These are phyloP conservation scores for Diabrotica undecimpunctata DNA, from an alignment of 1,140 invertebrate genomes.

Conservation along the genomic window DNA sequence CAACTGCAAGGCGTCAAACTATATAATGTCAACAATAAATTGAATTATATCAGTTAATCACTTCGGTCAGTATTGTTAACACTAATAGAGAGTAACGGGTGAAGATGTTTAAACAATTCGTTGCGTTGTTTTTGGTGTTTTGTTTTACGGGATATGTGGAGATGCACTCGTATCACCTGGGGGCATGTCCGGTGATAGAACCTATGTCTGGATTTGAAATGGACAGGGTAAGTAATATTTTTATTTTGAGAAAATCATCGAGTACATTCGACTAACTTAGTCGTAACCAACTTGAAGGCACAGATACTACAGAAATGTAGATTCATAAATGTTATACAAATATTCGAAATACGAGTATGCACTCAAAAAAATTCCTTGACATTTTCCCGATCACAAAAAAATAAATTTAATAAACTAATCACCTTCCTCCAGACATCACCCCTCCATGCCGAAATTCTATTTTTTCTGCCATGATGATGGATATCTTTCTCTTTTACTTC, in stretches of 20 bases:
- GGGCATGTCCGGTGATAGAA: conserved; percentile 69
- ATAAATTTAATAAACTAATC: too few relatives aligned
- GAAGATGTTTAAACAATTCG: conserved; percentile 14
- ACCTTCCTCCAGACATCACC: too few relatives aligned
- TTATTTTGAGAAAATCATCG: neutral
- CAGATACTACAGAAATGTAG: too few relatives aligned
- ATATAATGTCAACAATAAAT: conserved; percentile 6
- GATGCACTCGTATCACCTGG: conserved; percentile 66
- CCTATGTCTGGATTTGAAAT: conserved; percentile 68
- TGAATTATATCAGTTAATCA: conserved; percentile 4
- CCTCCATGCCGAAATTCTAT: too few relatives aligned
- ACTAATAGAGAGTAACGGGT: neutral
- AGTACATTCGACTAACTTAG: neutral
- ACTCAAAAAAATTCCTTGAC: too few relatives aligned
- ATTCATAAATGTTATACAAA: too few relatives aligned
- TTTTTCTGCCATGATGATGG: neutral
- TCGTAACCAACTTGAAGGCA: too few relatives aligned
- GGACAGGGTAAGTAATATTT: conserved; percentile 57
- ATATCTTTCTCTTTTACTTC: neutral
- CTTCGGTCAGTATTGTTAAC: neutral
- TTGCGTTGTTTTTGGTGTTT: conserved; percentile 16
- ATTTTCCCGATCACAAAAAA: too few relatives aligned
- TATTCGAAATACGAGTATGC: too few relatives aligned
- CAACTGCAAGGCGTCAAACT: conserved; percentile 1
- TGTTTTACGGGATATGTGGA: conserved; percentile 17